Base-by-base conservation (phyloP, 37 sponge, comb jelly and placozoan species). In the Aphrocallistes beatrix region DNA sequence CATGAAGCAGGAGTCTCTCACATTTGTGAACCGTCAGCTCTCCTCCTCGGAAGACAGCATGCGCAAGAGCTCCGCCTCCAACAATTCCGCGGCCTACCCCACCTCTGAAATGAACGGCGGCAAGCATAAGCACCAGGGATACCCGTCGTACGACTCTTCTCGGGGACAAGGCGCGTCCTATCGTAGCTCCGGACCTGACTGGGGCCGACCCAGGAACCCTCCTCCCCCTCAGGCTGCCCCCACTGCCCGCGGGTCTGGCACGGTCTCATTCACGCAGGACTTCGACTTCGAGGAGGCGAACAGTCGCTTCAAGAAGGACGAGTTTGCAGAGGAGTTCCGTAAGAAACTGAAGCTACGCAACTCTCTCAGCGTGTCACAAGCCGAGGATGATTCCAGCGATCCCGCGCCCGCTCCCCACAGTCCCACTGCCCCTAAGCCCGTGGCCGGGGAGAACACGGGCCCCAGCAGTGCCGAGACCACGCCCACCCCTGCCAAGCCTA, bases 241-340 rank as follows among this genome's bases (percentile, higher is more conserved):
- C 34, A 60, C 75, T 13, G 75, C 75, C 25, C 75, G 75, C 25
- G 75, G 75, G 32, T 60, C 75, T 13, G 75, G 75, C 32, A 60
- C 75, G 3, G 39, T 37, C 83, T 82, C 83, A 1, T 82, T 82
- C 39, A 81, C 86, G 16, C 89, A 83, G 30, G 99, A 98, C 38
- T 98, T 98, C 88, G 99, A 96, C 85, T 99, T 99, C 89, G 99
- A 94, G 51, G 90, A 83, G 39, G 90, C 96, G 38, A 99, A 99
- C 83, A 93, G 94, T 16, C 84, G 87, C 0, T 99, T 99, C 82
- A 85, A 91, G 82, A 99, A 96, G 83, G 93, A 91, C 9, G 88
- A 82, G 38, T 50, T 98, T 0, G 95, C 91, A 38, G 91, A 92
- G 47, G 94, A 98, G 49, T 90, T 99, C 60, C 88, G 88, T 25